Base-by-base conservation (phyloP, 1,140 invertebrate genomes). In the Eueides isabella region DNA sequence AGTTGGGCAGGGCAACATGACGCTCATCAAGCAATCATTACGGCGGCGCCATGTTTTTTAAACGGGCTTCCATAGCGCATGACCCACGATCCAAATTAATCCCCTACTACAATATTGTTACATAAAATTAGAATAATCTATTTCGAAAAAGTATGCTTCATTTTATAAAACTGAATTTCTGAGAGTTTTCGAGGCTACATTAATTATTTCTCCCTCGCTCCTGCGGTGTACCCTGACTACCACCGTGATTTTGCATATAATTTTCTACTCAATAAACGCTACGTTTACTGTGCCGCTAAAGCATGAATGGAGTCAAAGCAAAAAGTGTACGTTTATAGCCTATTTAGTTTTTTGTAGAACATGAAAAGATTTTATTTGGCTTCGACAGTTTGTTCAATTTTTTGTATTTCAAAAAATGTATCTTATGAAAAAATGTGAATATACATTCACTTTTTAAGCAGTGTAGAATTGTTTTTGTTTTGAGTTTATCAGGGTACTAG, bases 21-120 rank as follows among this genome's bases (percentile, higher is more conserved):
- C 81, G 80, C 81, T 86, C 87, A 90, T 90, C 87, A 90, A 90
- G 87, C 84, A 84, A 86, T 89, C 89, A 90, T 92, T 92, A 91
- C 84, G 85, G 78, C 80, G 76, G 90, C 88, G 86, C 90, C 90
- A 92, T 86, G 89, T 92, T 92, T 92, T 92, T 91, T 86, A 92
- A 92, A 92, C 83, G 87, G 86, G 85, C 85, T 85, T 84, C 80
- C 81, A 85, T 85, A 85, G 80, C 84, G 80, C 83, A 83, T 81
- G 85, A 78, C 83, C 78, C 83, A 80, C 74, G 85, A 85, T 87
- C 84, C 80, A 90, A 87, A 86, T 89, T 88, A 90, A 90, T 89
- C 83, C 83, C 80, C 79, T 85, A 86, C 85, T 85, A 88, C 86
- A 83, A 86, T 89, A 83, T 88, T 87, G 78, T 85, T 83, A 81